A percentile compares a stretch with the other conserved stretches of the same genome.
phyloP scores from a whole-genome alignment of 2,888 invertebrate genomes.

The Pelosia muscerda region DNA sequence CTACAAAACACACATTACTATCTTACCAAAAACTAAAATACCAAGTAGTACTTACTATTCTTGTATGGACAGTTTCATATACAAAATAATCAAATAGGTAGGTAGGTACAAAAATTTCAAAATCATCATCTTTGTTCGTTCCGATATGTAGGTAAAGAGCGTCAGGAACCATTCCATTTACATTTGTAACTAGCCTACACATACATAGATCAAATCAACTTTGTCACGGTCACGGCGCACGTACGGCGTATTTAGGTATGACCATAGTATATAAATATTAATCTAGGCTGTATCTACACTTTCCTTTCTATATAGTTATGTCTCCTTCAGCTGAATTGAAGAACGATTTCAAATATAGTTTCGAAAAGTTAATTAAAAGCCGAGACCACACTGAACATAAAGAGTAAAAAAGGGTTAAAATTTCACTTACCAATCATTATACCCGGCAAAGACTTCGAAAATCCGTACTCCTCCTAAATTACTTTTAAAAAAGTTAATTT shows the following conservation, averaged over 20 bases:
- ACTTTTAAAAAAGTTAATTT: constrained; percentile 73
- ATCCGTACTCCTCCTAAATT: constrained; percentile 68
- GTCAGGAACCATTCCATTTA: not conserved
- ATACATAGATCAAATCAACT: not conserved
- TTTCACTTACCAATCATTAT: constrained; percentile 82
- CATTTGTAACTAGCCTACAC: not conserved
- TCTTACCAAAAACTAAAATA: too few relatives aligned
- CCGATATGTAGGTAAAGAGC: too few relatives aligned
- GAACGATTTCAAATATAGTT: not conserved
- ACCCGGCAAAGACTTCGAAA: constrained; percentile 67
- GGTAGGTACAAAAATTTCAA: not conserved
- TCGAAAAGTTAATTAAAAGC: not conserved
- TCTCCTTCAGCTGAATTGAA: not conserved
- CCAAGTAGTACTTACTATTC: too few relatives aligned
- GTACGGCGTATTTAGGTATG: not conserved
- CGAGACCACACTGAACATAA: not conserved
- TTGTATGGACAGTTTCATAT: too few relatives aligned
- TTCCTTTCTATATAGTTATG: not conserved
- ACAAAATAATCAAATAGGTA: not conserved
- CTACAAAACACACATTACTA: too few relatives aligned
- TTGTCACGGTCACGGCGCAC: not conserved
- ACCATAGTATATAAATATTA: not conserved
- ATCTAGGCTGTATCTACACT: not conserved
- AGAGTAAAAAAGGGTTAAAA: constrained; percentile 34
- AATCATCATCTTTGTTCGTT: not conserved